These are phyloP conservation scores for Caretta caretta DNA, from an alignment of 2,113 vertebrate genomes.

Conservation along the genomic window DNA sequence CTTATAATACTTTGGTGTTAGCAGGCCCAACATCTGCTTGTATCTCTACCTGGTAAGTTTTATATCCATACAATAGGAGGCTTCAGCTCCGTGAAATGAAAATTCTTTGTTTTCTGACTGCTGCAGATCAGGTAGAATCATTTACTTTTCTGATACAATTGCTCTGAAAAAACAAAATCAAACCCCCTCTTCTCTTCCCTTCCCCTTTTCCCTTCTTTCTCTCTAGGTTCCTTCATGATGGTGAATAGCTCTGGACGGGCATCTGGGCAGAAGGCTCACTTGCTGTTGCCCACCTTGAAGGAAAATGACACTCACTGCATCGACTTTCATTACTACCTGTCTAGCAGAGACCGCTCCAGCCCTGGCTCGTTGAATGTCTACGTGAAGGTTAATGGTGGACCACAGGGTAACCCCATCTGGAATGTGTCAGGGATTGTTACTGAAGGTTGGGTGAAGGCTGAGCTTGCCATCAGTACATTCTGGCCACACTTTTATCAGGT, in stretches of 20 bases:
- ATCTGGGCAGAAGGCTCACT: constrained; percentile 95
- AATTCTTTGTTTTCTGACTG: background rate
- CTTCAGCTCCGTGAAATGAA: background rate
- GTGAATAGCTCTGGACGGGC: constrained; percentile 95
- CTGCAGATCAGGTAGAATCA: background rate
- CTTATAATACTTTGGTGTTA: background rate
- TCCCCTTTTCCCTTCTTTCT: background rate
- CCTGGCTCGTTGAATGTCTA: constrained; percentile 95
- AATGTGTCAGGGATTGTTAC: constrained; percentile 92
- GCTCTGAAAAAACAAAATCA: background rate
- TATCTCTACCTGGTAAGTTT: background rate
- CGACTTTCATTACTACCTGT: constrained; percentile 96
- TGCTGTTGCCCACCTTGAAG: constrained; percentile 93
- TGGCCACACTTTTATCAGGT: constrained; percentile 99
- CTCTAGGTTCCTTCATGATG: constrained; percentile 95
- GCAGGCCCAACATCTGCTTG: background rate
- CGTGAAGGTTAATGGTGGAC: constrained; percentile 95
- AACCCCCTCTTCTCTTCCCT: background rate
- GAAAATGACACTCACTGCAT: constrained; percentile 98
- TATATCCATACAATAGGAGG: background rate
- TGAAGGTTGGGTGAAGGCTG: constrained; percentile 95
- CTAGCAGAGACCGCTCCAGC: constrained; percentile 90
- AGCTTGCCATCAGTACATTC: constrained; percentile 97
- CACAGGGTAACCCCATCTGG: constrained; percentile 96
- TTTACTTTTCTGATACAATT: fast-evolving